A percentile compares a stretch with the other conserved stretches of the same genome.
These are phyloP conservation scores for Amphimedon queenslandica DNA, from an alignment of 37 sponge, comb jelly and placozoan genomes.

Conservation along the genomic window DNA sequence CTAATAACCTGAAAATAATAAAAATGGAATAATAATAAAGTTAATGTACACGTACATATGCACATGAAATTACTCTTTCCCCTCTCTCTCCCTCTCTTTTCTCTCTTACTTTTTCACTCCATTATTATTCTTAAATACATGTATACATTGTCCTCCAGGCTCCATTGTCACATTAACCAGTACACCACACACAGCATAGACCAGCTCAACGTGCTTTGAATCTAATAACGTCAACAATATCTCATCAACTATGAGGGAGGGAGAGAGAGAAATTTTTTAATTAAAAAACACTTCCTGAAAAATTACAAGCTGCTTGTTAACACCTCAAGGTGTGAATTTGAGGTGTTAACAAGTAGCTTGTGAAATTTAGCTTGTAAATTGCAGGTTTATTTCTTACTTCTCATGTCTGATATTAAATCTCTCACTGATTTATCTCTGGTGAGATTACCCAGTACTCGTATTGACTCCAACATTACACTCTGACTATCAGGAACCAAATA, in stretches of 20 bases:
- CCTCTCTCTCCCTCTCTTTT: no score
- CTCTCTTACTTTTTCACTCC: constrained; percentile 68
- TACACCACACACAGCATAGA: constrained; percentile 84
- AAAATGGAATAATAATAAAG: background rate
- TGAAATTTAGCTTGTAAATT: background rate
- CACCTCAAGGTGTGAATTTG: background rate
- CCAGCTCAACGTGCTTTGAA: constrained; percentile 75
- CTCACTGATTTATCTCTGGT: constrained; percentile 52
- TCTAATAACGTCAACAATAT: constrained; percentile 74
- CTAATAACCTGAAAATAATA: constrained; percentile 83
- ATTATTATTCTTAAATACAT: constrained; percentile 20
- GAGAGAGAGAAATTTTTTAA: no score
- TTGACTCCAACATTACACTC: constrained; percentile 48
- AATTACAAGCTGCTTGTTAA: no score
- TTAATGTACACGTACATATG: background rate
- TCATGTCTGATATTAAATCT: constrained; percentile 20
- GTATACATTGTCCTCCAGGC: constrained; percentile 26
- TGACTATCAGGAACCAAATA: constrained; percentile 40
- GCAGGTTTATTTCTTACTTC: constrained; percentile 36
- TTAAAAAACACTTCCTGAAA: no score
- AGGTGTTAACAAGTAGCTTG: background rate
- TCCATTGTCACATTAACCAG: constrained; percentile 80
- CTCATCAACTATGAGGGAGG: constrained; percentile 86
- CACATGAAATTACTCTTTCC: background rate
- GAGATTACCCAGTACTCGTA: constrained; percentile 76